Conservation (phyloP, 2,113 vertebrate genomes). For the Phyllostomus discolor region DNA sequence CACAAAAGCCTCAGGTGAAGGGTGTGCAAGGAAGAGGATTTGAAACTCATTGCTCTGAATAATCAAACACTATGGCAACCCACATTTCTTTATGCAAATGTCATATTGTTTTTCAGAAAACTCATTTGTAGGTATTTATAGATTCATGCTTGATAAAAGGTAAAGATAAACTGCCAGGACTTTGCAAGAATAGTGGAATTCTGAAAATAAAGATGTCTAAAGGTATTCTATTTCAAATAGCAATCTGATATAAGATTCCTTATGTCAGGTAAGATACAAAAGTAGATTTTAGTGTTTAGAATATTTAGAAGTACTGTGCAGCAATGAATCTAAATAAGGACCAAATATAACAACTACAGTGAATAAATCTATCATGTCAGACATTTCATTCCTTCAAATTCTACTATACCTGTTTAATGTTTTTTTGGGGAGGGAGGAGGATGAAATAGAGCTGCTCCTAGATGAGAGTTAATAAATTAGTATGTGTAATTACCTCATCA, state of each 20-base stretch:
- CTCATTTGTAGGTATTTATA: conserved; percentile 12
- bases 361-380: not conserved
- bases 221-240: conserved; percentile 6
- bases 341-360: not conserved
- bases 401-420: not conserved
- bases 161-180: not conserved
- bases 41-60: not conserved
- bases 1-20: not conserved
- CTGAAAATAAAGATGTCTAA: conserved; percentile 9
- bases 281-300: conserved; percentile 28
- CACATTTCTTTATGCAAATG: not conserved
- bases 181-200: not conserved
- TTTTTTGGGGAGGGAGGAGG: not conserved
- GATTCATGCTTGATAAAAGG: not conserved
- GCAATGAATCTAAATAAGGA: not conserved
- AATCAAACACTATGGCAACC: not conserved
- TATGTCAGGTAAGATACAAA: not conserved
- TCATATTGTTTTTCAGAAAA: not conserved
- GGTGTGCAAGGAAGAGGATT: not conserved
- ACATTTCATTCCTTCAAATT: conserved; percentile 11
- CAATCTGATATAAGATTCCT: not conserved
- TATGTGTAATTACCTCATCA: not conserved
- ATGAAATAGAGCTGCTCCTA: not conserved
- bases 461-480: conserved; percentile 30
- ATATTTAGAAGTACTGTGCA: conserved; percentile 4